These are phyloP conservation scores for Seriola dumerili DNA, from an alignment of 2,113 vertebrate species.

Conservation along the genomic window DNA sequence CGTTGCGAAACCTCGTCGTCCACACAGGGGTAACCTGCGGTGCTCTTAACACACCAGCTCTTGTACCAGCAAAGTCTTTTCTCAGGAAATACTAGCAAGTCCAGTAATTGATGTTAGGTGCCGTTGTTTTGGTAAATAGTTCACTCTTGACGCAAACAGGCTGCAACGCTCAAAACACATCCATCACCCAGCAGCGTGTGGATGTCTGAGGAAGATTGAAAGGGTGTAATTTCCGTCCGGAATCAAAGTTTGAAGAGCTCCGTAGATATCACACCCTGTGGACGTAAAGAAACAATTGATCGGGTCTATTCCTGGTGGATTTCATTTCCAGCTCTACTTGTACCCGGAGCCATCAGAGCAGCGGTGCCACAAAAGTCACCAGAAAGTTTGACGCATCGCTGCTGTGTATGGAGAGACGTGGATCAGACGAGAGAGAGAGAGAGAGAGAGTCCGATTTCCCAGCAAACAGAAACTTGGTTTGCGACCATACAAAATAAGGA, in stretches of 20 bases:
- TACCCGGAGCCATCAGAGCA: constrained; percentile 27
- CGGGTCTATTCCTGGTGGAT: constrained; percentile 26
- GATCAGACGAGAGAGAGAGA: background rate
- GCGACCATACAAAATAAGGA: background rate
- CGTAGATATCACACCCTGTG: constrained; percentile 28
- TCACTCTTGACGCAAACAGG: constrained; percentile 46
- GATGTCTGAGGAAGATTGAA: constrained; percentile 3
- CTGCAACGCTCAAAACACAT: constrained; percentile 51
- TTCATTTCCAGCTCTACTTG: constrained; percentile 48
- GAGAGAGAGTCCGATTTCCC: constrained; percentile 7
- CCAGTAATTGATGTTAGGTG: constrained; percentile 22
- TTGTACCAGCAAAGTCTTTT: constrained; percentile 41
- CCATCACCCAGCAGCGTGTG: constrained; percentile 45
- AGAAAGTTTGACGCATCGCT: constrained; percentile 78
- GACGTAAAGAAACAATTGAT: constrained; percentile 13
- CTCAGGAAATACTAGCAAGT: background rate
- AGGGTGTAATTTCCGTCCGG: constrained; percentile 53
- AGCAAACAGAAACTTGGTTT: constrained; percentile 29
- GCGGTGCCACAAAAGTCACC: constrained; percentile 61
- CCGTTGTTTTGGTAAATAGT: constrained; percentile 38
- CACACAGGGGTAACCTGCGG: constrained; percentile 44
- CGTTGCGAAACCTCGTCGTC: constrained; percentile 66
- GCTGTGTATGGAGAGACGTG: constrained; percentile 13
- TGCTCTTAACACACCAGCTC: constrained; percentile 35
- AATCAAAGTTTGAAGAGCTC: constrained; percentile 63